Evolutionary conservation across 2,797 vertebrate genomes (phyloP), one percentile per base, ranked within the genome.

Genomic region (Eidolon dupreanum): DNA sequence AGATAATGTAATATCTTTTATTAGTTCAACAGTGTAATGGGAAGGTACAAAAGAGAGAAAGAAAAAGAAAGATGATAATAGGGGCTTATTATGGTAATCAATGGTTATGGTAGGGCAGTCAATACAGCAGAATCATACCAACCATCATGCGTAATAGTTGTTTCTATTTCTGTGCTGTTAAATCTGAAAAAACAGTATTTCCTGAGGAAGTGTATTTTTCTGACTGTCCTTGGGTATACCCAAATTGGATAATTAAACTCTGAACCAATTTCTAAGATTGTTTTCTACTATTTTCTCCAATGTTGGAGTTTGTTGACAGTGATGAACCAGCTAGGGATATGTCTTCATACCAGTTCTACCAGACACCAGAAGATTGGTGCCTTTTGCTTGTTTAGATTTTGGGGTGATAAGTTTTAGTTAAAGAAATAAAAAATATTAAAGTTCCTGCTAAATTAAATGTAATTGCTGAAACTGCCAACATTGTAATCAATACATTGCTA

Each of bases 161-260:
- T 85, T 82, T 95, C 22, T 49, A 0, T 77, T 93, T 85, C 61
- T 59, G 7, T 43, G 24, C 36, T 81, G 3, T 93, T 43, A 43
- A 79, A 55, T 77, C 12, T 70, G 75, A 84, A 95, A 88, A 38
- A 89, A 24, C 12, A 71, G 15, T 63, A 63, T 90, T 82, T 94
- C 31, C 38, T 70, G 8, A 46, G 70, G 63, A 88, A 73, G 33
- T 78, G 0, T 51, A 26, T 81, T 78, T 88, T 75, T 31, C 38
- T 51, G 41, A 57, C 10, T 77, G 43, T 33, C 28, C 8, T 79
- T 59, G 36, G 71, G 22, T 61, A 61, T 28, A 68, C 9, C 28
- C 31, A 77, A 22, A 66, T 41, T 81, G 28, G 79, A 91, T 95
- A 96, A 66, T 96, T 31, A 87, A 89, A 75, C 43, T 73, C 22